Conservation (phyloP, 1,140 invertebrate genomes). For the Microplitis demolitor region DNA sequence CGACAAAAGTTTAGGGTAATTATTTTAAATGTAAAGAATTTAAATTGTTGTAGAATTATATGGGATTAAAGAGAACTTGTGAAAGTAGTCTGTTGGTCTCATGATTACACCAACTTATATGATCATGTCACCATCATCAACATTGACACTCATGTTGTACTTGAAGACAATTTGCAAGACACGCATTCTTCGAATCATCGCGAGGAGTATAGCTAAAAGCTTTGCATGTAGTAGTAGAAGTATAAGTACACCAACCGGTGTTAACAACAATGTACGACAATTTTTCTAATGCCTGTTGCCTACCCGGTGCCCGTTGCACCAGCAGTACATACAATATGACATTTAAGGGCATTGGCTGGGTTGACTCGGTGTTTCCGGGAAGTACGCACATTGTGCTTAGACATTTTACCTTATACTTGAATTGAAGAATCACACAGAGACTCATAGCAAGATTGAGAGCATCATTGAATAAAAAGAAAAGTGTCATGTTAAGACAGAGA, state of each 20-base stretch:
- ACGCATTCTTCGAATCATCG: neutral
- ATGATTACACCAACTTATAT: neutral
- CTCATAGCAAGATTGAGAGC: neutral
- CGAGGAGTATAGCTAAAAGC: no score
- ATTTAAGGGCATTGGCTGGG: neutral
- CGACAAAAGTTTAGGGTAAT: no score
- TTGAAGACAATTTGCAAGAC: conserved; percentile 1
- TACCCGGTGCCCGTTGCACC: no score
- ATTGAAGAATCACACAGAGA: no score
- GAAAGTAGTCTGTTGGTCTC: no score
- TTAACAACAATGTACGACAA: conserved; percentile 15
- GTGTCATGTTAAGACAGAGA: neutral
- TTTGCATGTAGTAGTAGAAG: neutral
- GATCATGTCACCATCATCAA: neutral
- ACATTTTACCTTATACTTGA: neutral
- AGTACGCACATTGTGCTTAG: neutral
- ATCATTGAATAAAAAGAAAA: neutral
- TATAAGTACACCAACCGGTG: neutral
- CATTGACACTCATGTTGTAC: conserved; percentile 1
- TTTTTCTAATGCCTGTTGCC: neutral
- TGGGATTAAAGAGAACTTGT: no score
- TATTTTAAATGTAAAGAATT: no score
- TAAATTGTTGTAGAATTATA: no score
- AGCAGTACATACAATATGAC: neutral
- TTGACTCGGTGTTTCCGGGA: conserved; percentile 4